Base-by-base conservation (phyloP, 2,888 invertebrate genomes). In the Eilema depressum region DNA sequence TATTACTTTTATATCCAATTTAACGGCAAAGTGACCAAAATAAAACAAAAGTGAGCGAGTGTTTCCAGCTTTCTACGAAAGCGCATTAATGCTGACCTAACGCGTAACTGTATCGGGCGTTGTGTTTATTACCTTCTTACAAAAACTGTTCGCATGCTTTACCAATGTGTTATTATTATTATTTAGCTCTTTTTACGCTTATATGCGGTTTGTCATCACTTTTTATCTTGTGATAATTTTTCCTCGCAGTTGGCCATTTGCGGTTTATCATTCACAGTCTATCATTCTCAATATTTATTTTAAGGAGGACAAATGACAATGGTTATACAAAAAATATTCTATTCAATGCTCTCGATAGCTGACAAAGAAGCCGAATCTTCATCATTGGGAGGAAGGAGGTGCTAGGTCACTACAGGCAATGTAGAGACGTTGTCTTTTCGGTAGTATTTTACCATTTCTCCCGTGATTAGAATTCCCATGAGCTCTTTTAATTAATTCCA, bases 51-150 rank as follows among this genome's bases (percentile, higher is more conserved):
- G 70, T 73, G 72, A 63, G 33, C 68, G 63, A 75, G 72, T 63
- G 70, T 81, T 73, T 69, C 69, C 74, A 73, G 74, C 75, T 81
- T 82, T 80, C 76, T 75, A 79, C 79, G 72, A 81, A 83, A 85
- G 71, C 82, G 79, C 79, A 81, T 84, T 83, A 83, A 86, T 82
- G 79, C 78, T 25, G 76, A 74, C 76, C 81, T 80, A 77, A 75
- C 80, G 75, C 75, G 75, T 90, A 91, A 90, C 91, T 90, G 91
- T 91, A 86, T 80, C 79, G 78, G 76, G 82, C 79, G 84, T 79
- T 84, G 86, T 83, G 85, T 85, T 88, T 88, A 88, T 86, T 86
- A 86, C 85, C 76, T 75, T 82, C 70, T 75, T 73, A 86, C 83
- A 90, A 90, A 89, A 89, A 89, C 78, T 68, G 73, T 82, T 81